Evolutionary conservation across 1,140 invertebrate genomes (phyloP).

Genomic region (Drosophila insularis): DNA sequence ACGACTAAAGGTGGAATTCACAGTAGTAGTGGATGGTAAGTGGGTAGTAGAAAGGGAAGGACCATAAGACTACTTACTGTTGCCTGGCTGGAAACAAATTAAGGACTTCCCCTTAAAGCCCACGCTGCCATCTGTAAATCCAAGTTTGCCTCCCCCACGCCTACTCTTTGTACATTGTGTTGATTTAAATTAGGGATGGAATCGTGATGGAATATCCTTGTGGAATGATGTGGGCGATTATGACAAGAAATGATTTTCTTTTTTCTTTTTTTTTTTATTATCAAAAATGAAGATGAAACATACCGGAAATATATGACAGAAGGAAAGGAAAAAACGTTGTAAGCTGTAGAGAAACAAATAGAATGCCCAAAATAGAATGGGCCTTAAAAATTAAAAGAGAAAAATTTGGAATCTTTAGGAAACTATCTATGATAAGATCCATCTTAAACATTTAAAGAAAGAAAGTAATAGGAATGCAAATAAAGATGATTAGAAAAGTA

Average conservation of each 20-base stretch:
- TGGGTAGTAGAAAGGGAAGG: background rate
- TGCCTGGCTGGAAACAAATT: slow-evolving; percentile 55
- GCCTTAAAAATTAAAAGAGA: background rate
- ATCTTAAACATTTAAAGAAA: too few species aligned
- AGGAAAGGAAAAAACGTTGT: background rate
- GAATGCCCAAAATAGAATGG: background rate
- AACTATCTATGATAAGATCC: too few species aligned
- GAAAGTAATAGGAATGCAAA: too few species aligned
- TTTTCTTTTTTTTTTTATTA: too few species aligned
- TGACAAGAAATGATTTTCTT: too few species aligned
- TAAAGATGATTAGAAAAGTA: too few species aligned
- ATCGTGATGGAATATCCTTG: slow-evolving; percentile 1
- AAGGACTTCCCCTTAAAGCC: slow-evolving; percentile 59
- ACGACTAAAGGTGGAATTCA: slow-evolving; percentile 19
- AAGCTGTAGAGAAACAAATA: background rate
- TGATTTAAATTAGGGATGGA: slow-evolving; percentile 6
- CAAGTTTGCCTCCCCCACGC: background rate
- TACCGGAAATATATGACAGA: background rate
- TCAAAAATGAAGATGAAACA: background rate
- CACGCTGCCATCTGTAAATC: background rate
- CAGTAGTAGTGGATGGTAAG: background rate
- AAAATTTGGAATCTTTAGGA: too few species aligned
- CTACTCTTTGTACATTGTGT: background rate
- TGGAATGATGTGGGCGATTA: background rate
- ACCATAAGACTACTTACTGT: slow-evolving; percentile 10